phyloP scores from a whole-genome alignment of 53 echinoderm and acorn worm species.

The Stichopus horrens region DNA sequence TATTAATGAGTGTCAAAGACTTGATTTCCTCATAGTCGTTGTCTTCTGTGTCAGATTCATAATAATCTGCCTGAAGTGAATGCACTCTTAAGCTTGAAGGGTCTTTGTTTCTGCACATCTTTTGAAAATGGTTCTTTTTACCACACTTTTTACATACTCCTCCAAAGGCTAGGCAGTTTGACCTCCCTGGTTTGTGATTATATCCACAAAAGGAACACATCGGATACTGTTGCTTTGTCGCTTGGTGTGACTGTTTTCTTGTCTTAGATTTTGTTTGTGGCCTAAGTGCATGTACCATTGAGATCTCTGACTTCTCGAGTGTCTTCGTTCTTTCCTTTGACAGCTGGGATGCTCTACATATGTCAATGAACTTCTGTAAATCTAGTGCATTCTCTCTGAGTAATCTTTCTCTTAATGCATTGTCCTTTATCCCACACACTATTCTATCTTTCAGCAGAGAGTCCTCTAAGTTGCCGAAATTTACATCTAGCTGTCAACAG shows the following conservation, averaged over 20 bases:
- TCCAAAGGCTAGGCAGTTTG: constrained; percentile 60
- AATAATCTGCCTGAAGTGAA: too few species aligned
- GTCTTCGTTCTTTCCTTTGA: constrained; percentile 40
- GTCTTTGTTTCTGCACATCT: not conserved
- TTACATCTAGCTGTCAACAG: constrained; percentile 49
- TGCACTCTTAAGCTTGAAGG: too few species aligned
- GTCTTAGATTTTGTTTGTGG: not conserved
- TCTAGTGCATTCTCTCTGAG: constrained; percentile 29
- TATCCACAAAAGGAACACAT: constrained; percentile 66
- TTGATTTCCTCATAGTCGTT: not conserved
- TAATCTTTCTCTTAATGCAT: constrained; percentile 42
- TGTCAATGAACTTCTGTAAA: constrained; percentile 24
- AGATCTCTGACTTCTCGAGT: constrained; percentile 34
- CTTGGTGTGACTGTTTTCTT: not conserved
- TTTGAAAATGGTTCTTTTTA: constrained; percentile 47
- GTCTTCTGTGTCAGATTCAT: not conserved
- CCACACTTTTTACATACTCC: constrained; percentile 43
- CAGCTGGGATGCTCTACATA: constrained; percentile 50
- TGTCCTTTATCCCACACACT: constrained; percentile 46
- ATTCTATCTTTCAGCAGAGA: constrained; percentile 54
- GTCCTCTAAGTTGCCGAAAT: constrained; percentile 40
- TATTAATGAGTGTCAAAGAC: not conserved
- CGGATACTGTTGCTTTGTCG: constrained; percentile 2
- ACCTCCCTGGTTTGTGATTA: constrained; percentile 32
- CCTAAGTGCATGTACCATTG: not conserved